A percentile compares a stretch with the other conserved stretches of the same genome.
Conservation (phyloP, 2,797 vertebrate genomes). For the Oreortyx pictus region DNA sequence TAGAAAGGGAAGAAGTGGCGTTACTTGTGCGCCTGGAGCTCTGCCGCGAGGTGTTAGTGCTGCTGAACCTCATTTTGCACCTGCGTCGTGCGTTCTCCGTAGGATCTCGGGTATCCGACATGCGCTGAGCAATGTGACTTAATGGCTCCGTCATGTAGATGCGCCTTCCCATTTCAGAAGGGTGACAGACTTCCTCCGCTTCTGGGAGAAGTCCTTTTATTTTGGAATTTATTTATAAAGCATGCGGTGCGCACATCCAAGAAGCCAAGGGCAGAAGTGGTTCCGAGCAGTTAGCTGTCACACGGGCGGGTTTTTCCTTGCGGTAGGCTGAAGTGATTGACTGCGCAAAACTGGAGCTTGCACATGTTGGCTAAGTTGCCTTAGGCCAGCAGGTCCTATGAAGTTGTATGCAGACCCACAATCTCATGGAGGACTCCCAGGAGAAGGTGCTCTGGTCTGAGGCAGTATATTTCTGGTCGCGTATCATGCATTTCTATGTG, state of each 20-base stretch:
- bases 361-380: not conserved
- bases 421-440: not conserved
- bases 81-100: not conserved
- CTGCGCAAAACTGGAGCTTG: not conserved
- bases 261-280: not conserved
- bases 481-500: not conserved
- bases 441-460: not conserved
- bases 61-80: rapidly evolving
- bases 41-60: not conserved
- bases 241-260: not conserved
- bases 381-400: not conserved
- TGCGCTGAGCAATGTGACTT: rapidly evolving
- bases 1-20: not conserved
- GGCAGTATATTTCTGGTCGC: not conserved
- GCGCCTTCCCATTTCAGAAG: not conserved
- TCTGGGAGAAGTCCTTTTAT: not conserved
- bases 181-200: no score
- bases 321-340: not conserved
- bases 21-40: not conserved
- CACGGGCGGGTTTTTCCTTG: rapidly evolving
- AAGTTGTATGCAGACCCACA: not conserved
- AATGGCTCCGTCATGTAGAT: rapidly evolving
- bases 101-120: not conserved
- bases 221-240: not conserved
- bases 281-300: not conserved